A percentile compares a stretch with the other conserved stretches of the same genome.
Evolutionary conservation across 2,113 vertebrate species (phyloP).

Genomic region (Lampris megalopsis): DNA sequence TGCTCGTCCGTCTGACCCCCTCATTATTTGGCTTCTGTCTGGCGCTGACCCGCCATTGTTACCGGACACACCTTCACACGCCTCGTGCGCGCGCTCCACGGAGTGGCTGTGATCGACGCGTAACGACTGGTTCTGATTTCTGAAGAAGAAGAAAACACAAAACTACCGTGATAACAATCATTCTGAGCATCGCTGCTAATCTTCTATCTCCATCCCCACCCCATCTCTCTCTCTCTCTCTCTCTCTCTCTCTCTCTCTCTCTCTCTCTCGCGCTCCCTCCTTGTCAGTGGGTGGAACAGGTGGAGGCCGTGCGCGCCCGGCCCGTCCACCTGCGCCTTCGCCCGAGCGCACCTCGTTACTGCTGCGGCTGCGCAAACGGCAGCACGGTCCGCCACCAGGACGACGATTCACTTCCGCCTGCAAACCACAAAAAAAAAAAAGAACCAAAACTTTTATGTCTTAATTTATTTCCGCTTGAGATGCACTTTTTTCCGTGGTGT

Average conservation of each 20-base stretch:
- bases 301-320: constrained; percentile 62
- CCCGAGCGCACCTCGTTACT: constrained; percentile 73
- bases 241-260: not conserved
- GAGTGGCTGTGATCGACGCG: too few relatives aligned
- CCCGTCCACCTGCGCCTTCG: constrained; percentile 62
- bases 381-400: constrained; percentile 54
- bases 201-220: not conserved
- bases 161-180: too few relatives aligned
- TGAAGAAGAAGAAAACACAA: too few relatives aligned
- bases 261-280: not conserved
- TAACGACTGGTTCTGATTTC: too few relatives aligned
- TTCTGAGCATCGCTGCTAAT: too few relatives aligned
- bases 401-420: constrained; percentile 25
- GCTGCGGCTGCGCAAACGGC: constrained; percentile 68
- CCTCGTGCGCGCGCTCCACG: too few relatives aligned
- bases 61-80: too few relatives aligned
- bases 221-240: not conserved
- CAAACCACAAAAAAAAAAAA: too few relatives aligned
- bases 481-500: too few relatives aligned
- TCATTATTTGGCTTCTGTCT: too few relatives aligned
- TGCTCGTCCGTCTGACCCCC: too few relatives aligned
- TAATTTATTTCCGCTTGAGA: not conserved
- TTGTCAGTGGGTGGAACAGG: constrained; percentile 51
- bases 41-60: too few relatives aligned
- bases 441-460: constrained; percentile 27